Evolutionary conservation across 2,888 invertebrate species (phyloP), one percentile per base, ranked within the genome.

Genomic region (Drosophila glabriapex): DNA sequence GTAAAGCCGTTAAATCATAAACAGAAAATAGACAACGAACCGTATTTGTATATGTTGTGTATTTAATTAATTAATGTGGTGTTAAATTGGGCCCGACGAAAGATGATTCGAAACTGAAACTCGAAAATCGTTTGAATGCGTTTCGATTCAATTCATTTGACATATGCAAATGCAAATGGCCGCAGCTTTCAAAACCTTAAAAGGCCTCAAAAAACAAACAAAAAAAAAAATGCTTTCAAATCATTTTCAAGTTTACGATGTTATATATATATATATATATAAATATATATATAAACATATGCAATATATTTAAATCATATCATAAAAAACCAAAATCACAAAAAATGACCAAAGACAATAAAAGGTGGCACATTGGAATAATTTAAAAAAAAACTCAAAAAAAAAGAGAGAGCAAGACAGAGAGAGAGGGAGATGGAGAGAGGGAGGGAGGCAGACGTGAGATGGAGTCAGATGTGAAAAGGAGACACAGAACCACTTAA

Each of bases 181-280:
- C 52, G 55, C 67, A 76, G 85, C 78, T 85, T 87, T 87, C 81
- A 87, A 91, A 83, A 31, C 16, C 28, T 59, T 5, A 71, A 73
- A 67, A 83, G 83, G 83, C 78, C 75, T 80, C 80, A 60, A 85
- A 82, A 74, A 68, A 1, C 2, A 5, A 4, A n/a, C 4, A 2
- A 43, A 22, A n/a, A 41, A 43, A 22, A 22, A 37, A 35, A n/a
- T 61, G 67, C 41, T 67, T 50, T 67, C 28, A 59, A 74, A 64
- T 55, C 50, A 73, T 58, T 35, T 66, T 58, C n/a, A 31, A 62
- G 39, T 52, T 60, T 67, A 75, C 22, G 46, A 62, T 28, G n/a
- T 7, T 10, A 52, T 28, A 39, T 16, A 50, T 56, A 46, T 59
- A 41, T 29, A 22, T 22, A 52, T 22, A 29, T 14, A 46, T 31